phyloP scores from a whole-genome alignment of 2,888 invertebrate species.

The Priocnemis perturbator region DNA sequence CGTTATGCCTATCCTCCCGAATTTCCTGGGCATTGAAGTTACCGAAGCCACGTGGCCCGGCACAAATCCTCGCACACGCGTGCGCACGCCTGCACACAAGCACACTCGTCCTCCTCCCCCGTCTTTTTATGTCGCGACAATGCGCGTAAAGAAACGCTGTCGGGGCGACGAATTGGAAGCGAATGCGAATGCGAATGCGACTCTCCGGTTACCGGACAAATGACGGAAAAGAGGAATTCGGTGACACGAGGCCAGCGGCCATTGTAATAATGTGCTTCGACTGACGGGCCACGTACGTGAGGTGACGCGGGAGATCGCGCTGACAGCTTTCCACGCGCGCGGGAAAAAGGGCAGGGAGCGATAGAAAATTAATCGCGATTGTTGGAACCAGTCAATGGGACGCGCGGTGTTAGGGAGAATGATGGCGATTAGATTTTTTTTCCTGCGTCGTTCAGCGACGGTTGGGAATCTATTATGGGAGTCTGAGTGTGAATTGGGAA shows the following conservation, averaged over 20 bases:
- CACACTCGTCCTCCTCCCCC: constrained; percentile 8
- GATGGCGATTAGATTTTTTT: no score
- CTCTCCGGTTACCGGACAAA: constrained; percentile 16
- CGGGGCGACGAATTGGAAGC: background rate
- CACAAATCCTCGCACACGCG: background rate
- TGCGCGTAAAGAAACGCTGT: constrained; percentile 34
- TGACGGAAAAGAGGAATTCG: constrained; percentile 30
- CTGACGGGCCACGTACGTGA: constrained; percentile 28
- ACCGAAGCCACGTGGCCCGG: background rate
- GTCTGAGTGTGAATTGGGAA: no score
- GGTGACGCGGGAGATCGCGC: constrained; percentile 6
- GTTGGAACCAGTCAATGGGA: constrained; percentile 14
- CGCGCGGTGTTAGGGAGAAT: no score
- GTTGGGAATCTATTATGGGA: no score
- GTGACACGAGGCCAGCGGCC: constrained; percentile 27
- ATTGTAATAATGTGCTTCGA: no score
- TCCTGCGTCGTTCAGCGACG: no score
- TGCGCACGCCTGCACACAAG: constrained; percentile 1
- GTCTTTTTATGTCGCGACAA: constrained; percentile 46
- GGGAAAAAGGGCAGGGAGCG: constrained; percentile 9
- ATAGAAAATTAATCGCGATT: constrained; percentile 51
- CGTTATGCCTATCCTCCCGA: constrained; percentile 40
- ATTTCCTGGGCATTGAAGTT: constrained; percentile 10
- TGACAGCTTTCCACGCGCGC: background rate
- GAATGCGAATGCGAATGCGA: no score